A percentile compares a stretch with the other conserved stretches of the same genome.
These are phyloP conservation scores for Ceyx melanurus DNA, from an alignment of 2,113 vertebrate genomes.

Conservation along the genomic window DNA sequence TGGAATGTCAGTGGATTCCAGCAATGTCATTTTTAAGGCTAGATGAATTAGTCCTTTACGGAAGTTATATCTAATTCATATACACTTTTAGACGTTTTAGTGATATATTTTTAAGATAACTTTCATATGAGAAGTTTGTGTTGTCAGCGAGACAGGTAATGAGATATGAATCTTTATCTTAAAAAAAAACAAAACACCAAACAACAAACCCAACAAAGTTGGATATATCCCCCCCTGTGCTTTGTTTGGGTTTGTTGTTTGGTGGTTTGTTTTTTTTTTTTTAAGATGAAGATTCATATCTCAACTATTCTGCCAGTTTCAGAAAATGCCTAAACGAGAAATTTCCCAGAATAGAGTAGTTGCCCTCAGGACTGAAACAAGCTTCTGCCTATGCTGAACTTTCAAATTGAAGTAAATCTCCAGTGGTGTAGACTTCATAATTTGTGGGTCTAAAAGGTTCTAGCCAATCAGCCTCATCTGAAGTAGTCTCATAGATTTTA, in stretches of 20 bases:
- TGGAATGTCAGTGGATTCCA: no score
- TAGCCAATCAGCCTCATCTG: not conserved
- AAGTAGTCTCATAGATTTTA: not conserved
- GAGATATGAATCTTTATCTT: not conserved
- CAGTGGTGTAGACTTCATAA: not conserved
- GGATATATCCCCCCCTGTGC: no score
- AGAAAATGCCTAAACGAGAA: not conserved
- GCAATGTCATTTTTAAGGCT: not conserved
- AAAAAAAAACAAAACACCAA: not conserved
- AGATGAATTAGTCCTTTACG: not conserved
- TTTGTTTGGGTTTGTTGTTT: no score
- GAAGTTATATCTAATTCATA: not conserved
- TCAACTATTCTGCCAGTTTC: not conserved
- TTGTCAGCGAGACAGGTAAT: not conserved
- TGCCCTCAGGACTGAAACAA: not conserved
- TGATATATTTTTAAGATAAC: not conserved
- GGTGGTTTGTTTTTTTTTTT: no score
- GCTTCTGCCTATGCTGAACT: not conserved
- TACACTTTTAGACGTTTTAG: no score
- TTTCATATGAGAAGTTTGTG: not conserved
- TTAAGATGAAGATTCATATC: no score
- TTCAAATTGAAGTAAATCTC: not conserved
- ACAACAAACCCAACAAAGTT: no score
- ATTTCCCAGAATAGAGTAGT: not conserved
- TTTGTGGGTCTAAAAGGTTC: accelerated